Evolutionary conservation across 2,888 invertebrate species (phyloP).

Genomic region (Callosobruchus maculatus): DNA sequence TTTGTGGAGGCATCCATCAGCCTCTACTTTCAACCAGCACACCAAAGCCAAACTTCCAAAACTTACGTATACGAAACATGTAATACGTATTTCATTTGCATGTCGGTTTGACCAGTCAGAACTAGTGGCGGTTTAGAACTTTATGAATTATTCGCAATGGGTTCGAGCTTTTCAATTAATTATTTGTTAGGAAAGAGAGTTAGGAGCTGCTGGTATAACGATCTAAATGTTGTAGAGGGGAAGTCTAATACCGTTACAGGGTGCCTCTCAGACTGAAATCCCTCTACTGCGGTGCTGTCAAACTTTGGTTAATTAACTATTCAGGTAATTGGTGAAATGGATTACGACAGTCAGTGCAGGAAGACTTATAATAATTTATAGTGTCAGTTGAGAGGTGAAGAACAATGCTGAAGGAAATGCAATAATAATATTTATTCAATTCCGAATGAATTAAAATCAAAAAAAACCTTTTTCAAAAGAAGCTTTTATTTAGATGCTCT

Average conservation of each 20-base stretch:
- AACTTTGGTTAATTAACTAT: not conserved
- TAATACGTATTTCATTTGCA: not conserved
- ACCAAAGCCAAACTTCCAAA: not conserved
- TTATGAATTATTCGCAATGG: conserved; percentile 21
- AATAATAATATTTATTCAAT: too few species aligned
- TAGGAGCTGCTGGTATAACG: not conserved
- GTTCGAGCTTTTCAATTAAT: conserved; percentile 22
- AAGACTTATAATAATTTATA: too few species aligned
- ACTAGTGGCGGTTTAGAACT: conserved; percentile 6
- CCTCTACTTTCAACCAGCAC: too few species aligned
- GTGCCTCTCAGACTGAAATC: not conserved
- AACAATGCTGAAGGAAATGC: too few species aligned
- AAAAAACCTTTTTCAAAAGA: too few species aligned
- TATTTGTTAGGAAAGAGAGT: conserved; percentile 14
- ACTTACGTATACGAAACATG: not conserved
- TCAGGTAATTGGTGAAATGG: not conserved
- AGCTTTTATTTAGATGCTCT: too few species aligned
- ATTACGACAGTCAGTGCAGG: not conserved
- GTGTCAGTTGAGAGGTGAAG: too few species aligned
- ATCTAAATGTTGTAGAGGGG: not conserved
- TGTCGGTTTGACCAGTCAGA: not conserved
- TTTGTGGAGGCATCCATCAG: too few species aligned
- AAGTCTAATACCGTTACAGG: not conserved
- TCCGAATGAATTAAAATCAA: too few species aligned
- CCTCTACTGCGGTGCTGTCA: not conserved